Percentiles rank a stretch among this genome's conserved stretches.
Evolutionary conservation across 2,113 vertebrate species (phyloP).

Genomic region (Glareola pratincola): DNA sequence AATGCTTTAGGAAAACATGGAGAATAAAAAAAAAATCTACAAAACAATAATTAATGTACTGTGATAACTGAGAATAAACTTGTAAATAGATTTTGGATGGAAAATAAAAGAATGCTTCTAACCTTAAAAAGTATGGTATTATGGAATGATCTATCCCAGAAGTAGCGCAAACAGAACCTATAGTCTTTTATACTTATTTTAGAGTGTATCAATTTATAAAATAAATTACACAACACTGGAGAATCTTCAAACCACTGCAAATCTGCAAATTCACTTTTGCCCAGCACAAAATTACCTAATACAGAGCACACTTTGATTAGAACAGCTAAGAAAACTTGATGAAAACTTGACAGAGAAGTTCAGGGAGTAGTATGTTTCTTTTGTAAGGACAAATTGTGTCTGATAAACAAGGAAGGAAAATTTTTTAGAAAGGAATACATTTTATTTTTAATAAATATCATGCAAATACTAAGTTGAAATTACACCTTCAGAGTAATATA

Average conservation of each 20-base stretch:
- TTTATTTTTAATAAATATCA: not conserved
- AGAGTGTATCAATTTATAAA: not conserved
- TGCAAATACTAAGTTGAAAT: not conserved
- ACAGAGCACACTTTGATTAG: not conserved
- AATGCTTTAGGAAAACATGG: not conserved
- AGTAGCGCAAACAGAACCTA: not conserved
- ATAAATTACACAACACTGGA: not conserved
- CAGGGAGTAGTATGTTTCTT: not conserved
- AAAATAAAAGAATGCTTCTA: not conserved
- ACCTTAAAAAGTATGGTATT: not conserved
- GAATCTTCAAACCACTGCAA: not conserved
- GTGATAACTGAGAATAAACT: not conserved
- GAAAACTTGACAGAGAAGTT: not conserved
- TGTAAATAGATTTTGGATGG: not conserved
- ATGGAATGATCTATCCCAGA: not conserved
- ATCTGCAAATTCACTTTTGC: not conserved
- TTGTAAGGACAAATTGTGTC: not conserved
- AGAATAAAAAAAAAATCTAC: not conserved
- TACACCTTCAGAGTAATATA: not conserved
- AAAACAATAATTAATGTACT: not conserved
- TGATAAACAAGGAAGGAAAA: not conserved
- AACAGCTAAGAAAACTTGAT: not conserved
- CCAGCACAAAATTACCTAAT: not conserved
- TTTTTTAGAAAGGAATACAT: not conserved
- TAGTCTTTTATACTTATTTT: not conserved